phyloP scores from a whole-genome alignment of 35 echinoderm and acorn worm genomes.

The Lytechinus pictus region DNA sequence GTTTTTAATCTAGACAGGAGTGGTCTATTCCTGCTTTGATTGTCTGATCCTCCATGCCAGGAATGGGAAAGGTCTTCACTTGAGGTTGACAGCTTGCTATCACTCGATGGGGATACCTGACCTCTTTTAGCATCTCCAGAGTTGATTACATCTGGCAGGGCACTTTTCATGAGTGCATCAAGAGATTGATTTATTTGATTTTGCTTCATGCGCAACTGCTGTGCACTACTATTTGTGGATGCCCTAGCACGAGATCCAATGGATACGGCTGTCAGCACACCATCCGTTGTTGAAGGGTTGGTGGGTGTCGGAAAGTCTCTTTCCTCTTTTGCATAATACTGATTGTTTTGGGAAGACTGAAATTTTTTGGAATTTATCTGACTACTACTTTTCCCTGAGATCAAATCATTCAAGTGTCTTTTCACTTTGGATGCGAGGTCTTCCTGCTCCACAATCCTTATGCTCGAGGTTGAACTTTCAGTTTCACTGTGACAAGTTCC shows the following conservation, averaged over 20 bases:
- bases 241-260: background rate
- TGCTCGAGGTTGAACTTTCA: background rate
- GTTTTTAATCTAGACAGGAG: background rate
- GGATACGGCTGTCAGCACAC: background rate
- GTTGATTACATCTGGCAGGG: constrained; percentile 24
- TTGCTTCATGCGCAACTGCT: background rate
- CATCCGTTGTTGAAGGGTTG: constrained; percentile 20
- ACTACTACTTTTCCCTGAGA: constrained; percentile 43
- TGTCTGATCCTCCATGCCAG: background rate
- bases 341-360: constrained; percentile 21
- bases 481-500: background rate
- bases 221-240: background rate
- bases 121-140: background rate
- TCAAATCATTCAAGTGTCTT: constrained; percentile 48
- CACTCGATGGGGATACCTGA: background rate
- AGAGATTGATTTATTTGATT: background rate
- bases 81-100: background rate
- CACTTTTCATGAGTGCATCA: constrained; percentile 23
- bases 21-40: background rate
- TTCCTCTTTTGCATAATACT: constrained; percentile 40
- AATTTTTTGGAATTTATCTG: background rate
- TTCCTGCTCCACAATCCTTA: background rate
- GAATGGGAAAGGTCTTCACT: background rate
- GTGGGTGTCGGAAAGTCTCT: constrained; percentile 27
- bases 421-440: constrained; percentile 42